Percentiles rank a stretch among this genome's conserved stretches.
Evolutionary conservation across 1,140 invertebrate genomes (phyloP).

Genomic region (Andrena cerasifolii): DNA sequence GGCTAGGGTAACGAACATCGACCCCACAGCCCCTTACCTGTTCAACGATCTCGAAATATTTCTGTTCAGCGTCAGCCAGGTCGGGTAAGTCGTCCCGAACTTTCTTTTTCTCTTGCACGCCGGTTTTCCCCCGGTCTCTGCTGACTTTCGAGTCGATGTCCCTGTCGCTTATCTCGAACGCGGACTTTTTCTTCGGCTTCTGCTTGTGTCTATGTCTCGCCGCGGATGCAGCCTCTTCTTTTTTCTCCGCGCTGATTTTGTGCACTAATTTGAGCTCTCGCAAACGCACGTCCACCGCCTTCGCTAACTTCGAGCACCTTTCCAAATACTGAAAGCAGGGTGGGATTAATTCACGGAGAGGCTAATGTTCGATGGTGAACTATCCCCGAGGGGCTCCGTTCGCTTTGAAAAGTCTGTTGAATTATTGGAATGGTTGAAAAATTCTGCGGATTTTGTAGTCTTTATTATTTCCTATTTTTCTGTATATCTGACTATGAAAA

Average conservation of each 20-base stretch:
- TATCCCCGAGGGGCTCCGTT: not conserved
- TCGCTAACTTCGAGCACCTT: constrained; percentile 40
- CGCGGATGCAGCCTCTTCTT: not conserved
- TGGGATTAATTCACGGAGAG: not conserved
- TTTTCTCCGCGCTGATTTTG: not conserved
- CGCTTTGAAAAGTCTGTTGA: no score
- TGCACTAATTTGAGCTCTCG: constrained; percentile 56
- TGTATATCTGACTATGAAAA: no score
- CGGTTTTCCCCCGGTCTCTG: not conserved
- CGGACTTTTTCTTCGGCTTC: not conserved
- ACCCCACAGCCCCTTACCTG: constrained; percentile 40
- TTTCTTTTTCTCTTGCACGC: constrained; percentile 9
- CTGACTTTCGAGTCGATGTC: not conserved
- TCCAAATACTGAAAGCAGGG: constrained; percentile 37
- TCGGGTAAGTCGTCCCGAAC: constrained; percentile 16
- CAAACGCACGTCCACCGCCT: constrained; percentile 48
- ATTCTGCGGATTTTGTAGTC: no score
- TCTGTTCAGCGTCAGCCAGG: constrained; percentile 28
- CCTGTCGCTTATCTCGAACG: not conserved
- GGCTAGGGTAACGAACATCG: no score
- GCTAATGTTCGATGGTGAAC: not conserved
- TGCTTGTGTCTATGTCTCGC: not conserved
- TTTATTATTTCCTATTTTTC: no score
- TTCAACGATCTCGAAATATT: constrained; percentile 45
- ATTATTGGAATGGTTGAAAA: no score